These are phyloP conservation scores for Oncorhynchus gorbuscha DNA, from an alignment of 2,113 vertebrate genomes.

Conservation along the genomic window DNA sequence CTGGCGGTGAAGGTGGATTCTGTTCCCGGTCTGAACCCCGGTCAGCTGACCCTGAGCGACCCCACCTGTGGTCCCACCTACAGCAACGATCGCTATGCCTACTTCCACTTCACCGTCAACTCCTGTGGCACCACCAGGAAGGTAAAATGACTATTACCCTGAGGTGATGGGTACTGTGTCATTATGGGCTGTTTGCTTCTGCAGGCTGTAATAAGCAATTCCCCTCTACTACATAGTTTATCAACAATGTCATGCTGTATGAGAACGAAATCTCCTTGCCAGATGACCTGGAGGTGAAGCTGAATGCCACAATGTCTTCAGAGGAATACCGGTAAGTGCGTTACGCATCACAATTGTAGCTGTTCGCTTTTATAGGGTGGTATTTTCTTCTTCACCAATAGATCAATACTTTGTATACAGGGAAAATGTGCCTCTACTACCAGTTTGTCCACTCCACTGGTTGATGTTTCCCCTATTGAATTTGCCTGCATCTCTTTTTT, in stretches of 20 bases:
- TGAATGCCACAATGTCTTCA: no score
- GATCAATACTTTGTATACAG: no score
- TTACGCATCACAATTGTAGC: no score
- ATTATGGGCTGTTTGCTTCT: background rate
- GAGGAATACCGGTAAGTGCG: background rate
- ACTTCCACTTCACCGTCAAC: constrained; percentile 63
- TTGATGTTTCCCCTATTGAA: no score
- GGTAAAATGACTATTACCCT: constrained; percentile 30
- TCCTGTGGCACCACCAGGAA: constrained; percentile 71
- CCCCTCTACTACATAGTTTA: constrained; percentile 50
- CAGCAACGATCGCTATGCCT: constrained; percentile 58
- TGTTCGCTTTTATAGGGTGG: no score
- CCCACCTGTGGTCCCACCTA: constrained; percentile 59
- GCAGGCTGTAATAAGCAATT: background rate
- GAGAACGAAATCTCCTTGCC: constrained; percentile 69
- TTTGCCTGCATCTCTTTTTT: background rate
- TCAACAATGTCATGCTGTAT: constrained; percentile 60
- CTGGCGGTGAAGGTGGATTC: constrained; percentile 68
- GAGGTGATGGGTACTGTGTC: background rate
- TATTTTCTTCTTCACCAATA: no score
- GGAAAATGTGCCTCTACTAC: no score
- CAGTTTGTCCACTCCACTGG: no score
- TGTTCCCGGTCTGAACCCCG: constrained; percentile 46
- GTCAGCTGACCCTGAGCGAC: constrained; percentile 62
- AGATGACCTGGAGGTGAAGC: background rate